Evolutionary conservation across 2,888 invertebrate species (phyloP).

Genomic region (Teleiodes luculella): DNA sequence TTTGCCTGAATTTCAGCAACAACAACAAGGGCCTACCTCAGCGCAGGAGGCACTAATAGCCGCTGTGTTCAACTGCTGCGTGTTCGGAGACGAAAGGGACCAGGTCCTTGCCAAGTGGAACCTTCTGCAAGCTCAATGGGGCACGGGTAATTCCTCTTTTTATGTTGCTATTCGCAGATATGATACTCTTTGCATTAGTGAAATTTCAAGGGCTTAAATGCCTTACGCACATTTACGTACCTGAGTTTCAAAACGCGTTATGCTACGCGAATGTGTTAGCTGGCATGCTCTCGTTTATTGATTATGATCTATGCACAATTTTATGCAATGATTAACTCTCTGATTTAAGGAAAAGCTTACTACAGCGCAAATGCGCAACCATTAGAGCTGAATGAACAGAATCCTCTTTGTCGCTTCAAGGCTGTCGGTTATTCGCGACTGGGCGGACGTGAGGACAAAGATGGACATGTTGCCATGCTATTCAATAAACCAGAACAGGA

Average conservation of each 20-base stretch:
- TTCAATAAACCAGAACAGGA: slow-evolving; percentile 91
- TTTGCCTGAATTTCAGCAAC: too few species aligned
- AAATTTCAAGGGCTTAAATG: too few species aligned
- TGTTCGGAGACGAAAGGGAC: slow-evolving; percentile 97
- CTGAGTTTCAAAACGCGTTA: too few species aligned
- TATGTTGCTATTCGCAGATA: too few species aligned
- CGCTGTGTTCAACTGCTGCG: slow-evolving; percentile 86
- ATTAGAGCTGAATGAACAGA: slow-evolving; percentile 91
- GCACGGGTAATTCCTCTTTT: slow-evolving; percentile 80
- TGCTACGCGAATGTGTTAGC: too few species aligned
- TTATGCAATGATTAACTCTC: too few species aligned
- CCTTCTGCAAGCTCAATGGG: slow-evolving; percentile 93
- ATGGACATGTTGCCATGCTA: slow-evolving; percentile 92
- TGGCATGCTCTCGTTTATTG: too few species aligned
- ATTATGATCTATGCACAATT: too few species aligned
- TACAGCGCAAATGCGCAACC: slow-evolving; percentile 87
- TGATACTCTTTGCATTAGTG: not conserved
- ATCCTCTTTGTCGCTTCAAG: slow-evolving; percentile 95
- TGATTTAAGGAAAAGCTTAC: slow-evolving; percentile 83
- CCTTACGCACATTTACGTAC: too few species aligned
- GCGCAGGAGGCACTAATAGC: slow-evolving; percentile 85
- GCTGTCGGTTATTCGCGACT: slow-evolving; percentile 95
- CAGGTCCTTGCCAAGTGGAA: slow-evolving; percentile 96
- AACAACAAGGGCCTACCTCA: slow-evolving; percentile 75
- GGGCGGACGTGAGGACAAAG: slow-evolving; percentile 91